A percentile compares a stretch with the other conserved stretches of the same genome.
These are phyloP conservation scores for Xylocopa sonorina DNA, from an alignment of 1,140 invertebrate genomes.

Conservation along the genomic window DNA sequence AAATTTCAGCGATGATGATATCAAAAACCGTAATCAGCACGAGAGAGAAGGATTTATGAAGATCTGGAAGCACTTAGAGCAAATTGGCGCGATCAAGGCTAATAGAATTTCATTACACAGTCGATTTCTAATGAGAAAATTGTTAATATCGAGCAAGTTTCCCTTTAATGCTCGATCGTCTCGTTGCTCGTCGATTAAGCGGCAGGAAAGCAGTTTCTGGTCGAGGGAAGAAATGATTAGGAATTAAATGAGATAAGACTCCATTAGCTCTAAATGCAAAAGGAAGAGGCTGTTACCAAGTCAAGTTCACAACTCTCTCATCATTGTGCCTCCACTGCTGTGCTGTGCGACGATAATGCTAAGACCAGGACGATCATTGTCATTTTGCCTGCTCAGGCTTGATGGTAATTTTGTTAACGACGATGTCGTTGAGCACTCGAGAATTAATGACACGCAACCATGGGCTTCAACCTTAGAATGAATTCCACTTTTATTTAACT, in stretches of 20 bases:
- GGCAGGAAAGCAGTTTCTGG: not conserved
- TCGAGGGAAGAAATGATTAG: not conserved
- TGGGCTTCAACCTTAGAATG: too few relatives aligned
- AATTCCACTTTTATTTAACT: too few relatives aligned
- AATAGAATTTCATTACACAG: constrained; percentile 18
- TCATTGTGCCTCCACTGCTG: constrained; percentile 71
- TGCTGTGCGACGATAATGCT: constrained; percentile 24
- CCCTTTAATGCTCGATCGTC: not conserved
- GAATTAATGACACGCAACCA: constrained; percentile 13
- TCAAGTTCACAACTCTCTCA: constrained; percentile 78
- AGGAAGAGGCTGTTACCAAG: constrained; percentile 33
- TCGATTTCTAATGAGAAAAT: not conserved
- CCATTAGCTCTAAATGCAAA: not conserved
- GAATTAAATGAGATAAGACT: not conserved
- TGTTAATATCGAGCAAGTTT: not conserved
- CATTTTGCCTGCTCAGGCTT: not conserved
- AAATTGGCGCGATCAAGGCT: constrained; percentile 13
- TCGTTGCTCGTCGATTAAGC: not conserved
- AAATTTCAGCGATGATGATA: not conserved
- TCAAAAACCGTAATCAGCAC: not conserved
- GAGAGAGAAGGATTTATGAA: not conserved
- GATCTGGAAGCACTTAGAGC: not conserved
- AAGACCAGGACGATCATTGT: constrained; percentile 11
- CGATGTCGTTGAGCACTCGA: not conserved
- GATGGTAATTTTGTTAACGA: not conserved